Base-by-base conservation (phyloP, 2,797 vertebrate species). In the Manis javanica region DNA sequence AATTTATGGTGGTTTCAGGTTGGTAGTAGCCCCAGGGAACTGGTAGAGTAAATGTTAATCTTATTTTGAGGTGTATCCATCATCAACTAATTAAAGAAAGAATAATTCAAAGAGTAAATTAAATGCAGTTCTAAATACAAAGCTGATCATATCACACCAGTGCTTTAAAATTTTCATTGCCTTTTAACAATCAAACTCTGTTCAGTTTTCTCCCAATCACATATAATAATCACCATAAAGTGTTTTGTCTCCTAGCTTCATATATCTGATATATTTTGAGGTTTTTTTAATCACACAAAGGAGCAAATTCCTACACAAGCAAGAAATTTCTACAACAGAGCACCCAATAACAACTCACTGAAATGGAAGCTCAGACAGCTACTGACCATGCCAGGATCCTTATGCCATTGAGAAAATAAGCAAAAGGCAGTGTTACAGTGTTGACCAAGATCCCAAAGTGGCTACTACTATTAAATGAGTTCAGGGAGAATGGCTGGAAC, bases 151-250 rank as follows among this genome's bases (percentile, higher is more conserved):
- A n/a, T 72, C 12, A 85, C 7, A 8, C 13, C 5, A 8, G 8
- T 13, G 37, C 29, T 90, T 63, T 66, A 91, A 91, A 74, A 53
- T 29, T 51, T 39, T 19, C 66, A 66, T 34, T 82, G 24, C 26
- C n/a, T 92, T 94, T 79, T 93, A 94, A 94, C 90, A 77, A 57
- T 87, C 51, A 79, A 93, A 37, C 68, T 88, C 19, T 69, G 34
- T 14, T 84, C 42, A 26, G 6, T 66, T 39, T 71, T 49, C 68
- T 81, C 37, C 34, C 34, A 91, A 16, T 49, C 61, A 71, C 15
- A 63, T 29, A 57, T 31, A 69, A 74, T 39, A 4, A 77, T 7
- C 31, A 85, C n/a, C n/a, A 49, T 64, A 64, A 39, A 68, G 21
- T 49, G 12, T 59, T 87, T 82, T 64, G 11, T 87, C 63, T 92